Conservation (phyloP, 2,113 vertebrate species). For the Athene noctua region DNA sequence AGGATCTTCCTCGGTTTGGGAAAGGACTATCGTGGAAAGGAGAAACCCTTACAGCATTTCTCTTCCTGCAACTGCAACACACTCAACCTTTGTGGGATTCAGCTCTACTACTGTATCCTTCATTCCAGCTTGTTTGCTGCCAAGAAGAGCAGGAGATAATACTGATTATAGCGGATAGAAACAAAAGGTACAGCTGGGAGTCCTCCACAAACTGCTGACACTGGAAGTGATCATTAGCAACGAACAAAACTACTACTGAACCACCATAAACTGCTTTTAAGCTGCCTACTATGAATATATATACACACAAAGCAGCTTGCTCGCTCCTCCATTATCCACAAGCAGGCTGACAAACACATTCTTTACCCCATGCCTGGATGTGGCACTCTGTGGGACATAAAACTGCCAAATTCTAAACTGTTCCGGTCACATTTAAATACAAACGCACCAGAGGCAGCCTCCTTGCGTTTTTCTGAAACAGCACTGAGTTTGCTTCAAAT, state of each 20-base stretch:
- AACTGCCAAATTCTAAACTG: background rate
- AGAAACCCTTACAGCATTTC: background rate
- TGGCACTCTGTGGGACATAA: background rate
- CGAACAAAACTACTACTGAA: background rate
- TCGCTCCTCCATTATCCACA: background rate
- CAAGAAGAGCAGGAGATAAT: background rate
- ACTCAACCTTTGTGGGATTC: background rate
- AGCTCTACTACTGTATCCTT: background rate
- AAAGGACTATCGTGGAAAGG: background rate
- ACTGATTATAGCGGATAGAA: background rate
- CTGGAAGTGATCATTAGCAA: background rate
- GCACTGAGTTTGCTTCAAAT: background rate
- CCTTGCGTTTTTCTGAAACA: background rate
- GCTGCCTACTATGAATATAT: background rate
- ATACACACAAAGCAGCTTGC: fast-evolving
- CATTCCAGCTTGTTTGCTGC: background rate
- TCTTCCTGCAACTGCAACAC: background rate
- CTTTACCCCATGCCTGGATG: background rate
- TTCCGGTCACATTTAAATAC: background rate
- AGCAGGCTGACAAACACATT: background rate
- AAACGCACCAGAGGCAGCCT: background rate
- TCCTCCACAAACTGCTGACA: background rate
- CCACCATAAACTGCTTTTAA: background rate
- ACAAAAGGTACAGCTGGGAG: background rate
- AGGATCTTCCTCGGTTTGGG: background rate